phyloP scores from a whole-genome alignment of 2,888 invertebrate genomes.

The Parnassius smintheus region DNA sequence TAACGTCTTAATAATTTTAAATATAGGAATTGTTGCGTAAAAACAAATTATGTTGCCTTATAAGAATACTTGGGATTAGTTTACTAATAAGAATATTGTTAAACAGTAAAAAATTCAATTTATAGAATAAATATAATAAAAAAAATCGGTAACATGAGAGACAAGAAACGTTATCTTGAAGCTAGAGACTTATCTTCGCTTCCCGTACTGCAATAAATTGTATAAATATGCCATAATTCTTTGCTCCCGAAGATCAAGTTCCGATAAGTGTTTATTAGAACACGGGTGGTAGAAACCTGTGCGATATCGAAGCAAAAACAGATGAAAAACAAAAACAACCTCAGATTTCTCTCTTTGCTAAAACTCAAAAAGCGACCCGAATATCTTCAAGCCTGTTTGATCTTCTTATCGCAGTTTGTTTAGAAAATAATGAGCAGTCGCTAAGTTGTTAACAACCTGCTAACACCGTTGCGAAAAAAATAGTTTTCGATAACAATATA shows the following conservation, averaged over 20 bases:
- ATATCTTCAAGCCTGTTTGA: constrained; percentile 52
- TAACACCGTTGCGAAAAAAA: constrained; percentile 26
- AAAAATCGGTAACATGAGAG: constrained; percentile 51
- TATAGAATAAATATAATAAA: constrained; percentile 9
- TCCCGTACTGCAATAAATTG: constrained; percentile 74
- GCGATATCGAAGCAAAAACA: constrained; percentile 62
- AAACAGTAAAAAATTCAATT: constrained; percentile 12
- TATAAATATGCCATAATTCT: constrained; percentile 77
- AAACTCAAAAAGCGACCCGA: constrained; percentile 57
- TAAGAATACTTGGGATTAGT: constrained; percentile 1
- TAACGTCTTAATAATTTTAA: constrained; percentile 26
- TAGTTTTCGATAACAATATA: too few relatives aligned
- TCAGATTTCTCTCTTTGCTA: constrained; percentile 52
- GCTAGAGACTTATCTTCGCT: constrained; percentile 65
- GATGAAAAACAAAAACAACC: constrained; percentile 55
- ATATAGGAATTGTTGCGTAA: constrained; percentile 11
- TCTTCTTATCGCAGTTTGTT: constrained; percentile 63
- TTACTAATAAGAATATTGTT: constrained; percentile 3
- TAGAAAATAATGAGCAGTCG: constrained; percentile 66
- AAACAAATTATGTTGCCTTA: constrained; percentile 3
- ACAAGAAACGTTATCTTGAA: constrained; percentile 63
- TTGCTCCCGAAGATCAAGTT: constrained; percentile 65
- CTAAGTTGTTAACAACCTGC: constrained; percentile 61
- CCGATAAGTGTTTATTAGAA: constrained; percentile 75
- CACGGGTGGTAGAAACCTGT: constrained; percentile 68